Evolutionary conservation across 2,888 invertebrate species (phyloP).

Genomic region (Scaptomyza reducta): DNA sequence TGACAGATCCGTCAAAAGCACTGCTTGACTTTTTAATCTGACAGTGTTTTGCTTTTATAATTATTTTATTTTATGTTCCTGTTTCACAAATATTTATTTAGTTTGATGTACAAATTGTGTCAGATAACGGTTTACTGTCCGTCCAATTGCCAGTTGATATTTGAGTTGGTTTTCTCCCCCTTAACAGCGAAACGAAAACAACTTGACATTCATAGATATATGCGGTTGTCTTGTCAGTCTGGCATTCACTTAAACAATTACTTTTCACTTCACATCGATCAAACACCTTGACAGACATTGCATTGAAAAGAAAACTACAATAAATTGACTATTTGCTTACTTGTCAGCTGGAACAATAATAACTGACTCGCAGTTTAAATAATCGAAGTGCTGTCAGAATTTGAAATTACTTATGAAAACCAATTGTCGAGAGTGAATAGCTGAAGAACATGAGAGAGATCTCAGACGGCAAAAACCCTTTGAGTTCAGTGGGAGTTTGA

Average conservation of each 20-base stretch:
- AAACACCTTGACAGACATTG: constrained; percentile 1
- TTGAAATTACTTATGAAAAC: background rate
- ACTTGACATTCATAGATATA: background rate
- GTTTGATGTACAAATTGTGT: too few relatives aligned
- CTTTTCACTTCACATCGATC: constrained; percentile 5
- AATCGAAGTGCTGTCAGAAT: background rate
- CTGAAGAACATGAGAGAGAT: background rate
- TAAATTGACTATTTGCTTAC: too few relatives aligned
- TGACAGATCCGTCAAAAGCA: background rate
- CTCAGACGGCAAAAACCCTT: background rate
- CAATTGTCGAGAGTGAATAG: background rate
- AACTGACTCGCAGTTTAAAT: background rate
- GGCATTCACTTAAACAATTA: background rate
- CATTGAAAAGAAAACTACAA: background rate
- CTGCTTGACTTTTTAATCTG: background rate
- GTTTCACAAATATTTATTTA: too few relatives aligned
- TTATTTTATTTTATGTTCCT: background rate
- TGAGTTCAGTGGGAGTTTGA: background rate
- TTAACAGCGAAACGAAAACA: too few relatives aligned
- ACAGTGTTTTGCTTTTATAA: background rate
- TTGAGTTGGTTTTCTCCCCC: too few relatives aligned
- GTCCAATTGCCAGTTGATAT: background rate
- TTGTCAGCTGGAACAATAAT: too few relatives aligned
- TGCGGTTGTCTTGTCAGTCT: too few relatives aligned
- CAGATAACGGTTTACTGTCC: too few relatives aligned